Conservation (phyloP, 1,140 invertebrate species). For the Dendroctonus valens region DNA sequence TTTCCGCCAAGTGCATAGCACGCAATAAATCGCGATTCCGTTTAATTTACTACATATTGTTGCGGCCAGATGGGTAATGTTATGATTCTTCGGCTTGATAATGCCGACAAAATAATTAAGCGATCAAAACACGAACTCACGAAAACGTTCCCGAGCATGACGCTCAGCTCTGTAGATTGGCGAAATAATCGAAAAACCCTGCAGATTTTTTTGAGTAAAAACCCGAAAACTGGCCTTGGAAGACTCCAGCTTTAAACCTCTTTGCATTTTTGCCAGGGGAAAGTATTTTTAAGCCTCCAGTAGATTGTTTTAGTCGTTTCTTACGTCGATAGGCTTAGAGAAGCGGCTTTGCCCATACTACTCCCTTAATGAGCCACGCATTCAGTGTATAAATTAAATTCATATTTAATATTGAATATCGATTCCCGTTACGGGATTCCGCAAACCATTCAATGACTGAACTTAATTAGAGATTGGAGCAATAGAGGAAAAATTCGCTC, state of each 20-base stretch:
- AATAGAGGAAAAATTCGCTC: slow-evolving; percentile 27
- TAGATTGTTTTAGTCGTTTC: background rate
- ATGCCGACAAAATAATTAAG: slow-evolving; percentile 26
- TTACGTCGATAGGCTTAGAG: background rate
- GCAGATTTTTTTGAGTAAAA: background rate
- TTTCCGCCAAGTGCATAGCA: no score
- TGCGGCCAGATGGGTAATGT: slow-evolving; percentile 18
- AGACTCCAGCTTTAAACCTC: background rate
- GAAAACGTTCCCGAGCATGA: background rate
- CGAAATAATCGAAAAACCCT: background rate
- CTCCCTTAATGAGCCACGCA: slow-evolving; percentile 27
- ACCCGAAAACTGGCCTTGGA: background rate
- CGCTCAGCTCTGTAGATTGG: background rate
- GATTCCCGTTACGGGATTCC: slow-evolving; percentile 32
- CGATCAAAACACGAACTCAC: slow-evolving; percentile 15
- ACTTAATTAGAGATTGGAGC: slow-evolving; percentile 31
- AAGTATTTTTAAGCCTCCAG: background rate
- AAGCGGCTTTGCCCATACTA: slow-evolving; percentile 12
- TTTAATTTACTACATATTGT: slow-evolving; percentile 14
- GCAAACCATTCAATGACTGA: slow-evolving; percentile 28
- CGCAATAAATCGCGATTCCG: no score
- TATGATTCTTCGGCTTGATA: slow-evolving; percentile 16
- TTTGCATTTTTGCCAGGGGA: background rate
- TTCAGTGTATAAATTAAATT: slow-evolving; percentile 34
- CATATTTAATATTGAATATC: slow-evolving; percentile 37